A percentile compares a stretch with the other conserved stretches of the same genome.
Evolutionary conservation across 1,140 invertebrate genomes (phyloP).

Genomic region (Arion vulgaris): DNA sequence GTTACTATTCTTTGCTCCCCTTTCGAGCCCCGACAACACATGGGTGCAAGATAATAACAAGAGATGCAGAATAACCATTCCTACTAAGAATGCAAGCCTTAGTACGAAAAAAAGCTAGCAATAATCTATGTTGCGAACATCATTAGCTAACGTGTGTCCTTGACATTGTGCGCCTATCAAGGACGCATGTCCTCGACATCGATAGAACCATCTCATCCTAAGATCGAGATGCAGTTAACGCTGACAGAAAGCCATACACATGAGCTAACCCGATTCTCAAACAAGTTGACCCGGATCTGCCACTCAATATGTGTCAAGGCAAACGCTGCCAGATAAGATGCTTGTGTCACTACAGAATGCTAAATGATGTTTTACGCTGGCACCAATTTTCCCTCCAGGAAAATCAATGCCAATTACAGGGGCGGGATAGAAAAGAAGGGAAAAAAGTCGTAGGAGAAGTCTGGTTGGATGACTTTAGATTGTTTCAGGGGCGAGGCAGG

Average conservation of each 20-base stretch:
- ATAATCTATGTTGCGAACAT: neutral
- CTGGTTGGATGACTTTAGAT: neutral
- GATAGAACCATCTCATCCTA: neutral
- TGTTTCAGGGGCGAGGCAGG: neutral
- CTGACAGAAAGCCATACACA: neutral
- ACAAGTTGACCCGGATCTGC: neutral
- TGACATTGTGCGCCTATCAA: neutral
- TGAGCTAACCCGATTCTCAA: neutral
- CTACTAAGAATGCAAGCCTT: neutral
- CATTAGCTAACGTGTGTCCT: neutral
- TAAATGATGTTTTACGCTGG: no score
- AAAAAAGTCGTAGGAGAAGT: neutral
- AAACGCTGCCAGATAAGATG: neutral
- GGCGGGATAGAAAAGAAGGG: no score
- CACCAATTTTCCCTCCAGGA: neutral
- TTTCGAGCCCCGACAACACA: no score
- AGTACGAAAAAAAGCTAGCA: no score
- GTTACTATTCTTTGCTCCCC: no score
- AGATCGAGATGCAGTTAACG: no score
- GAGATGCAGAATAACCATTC: neutral
- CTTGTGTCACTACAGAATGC: no score
- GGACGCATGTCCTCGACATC: neutral
- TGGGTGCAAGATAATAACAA: no score
- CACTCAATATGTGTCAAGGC: slow-evolving; percentile 1
- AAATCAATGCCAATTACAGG: neutral